Conservation (phyloP, 2,113 vertebrate species). For the Centropus bengalensis region DNA sequence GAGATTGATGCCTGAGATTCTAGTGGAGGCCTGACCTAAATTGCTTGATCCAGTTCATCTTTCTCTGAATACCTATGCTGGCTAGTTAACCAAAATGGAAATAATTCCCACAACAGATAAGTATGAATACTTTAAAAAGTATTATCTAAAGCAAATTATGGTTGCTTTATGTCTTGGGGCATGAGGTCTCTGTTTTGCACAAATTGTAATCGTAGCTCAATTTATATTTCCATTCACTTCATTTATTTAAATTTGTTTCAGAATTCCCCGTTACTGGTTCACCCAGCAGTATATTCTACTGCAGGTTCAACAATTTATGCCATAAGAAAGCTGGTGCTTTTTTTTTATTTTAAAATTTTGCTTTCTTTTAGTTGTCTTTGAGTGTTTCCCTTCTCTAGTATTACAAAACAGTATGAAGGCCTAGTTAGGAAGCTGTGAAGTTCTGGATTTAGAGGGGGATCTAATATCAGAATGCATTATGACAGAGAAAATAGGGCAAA, state of each 20-base stretch:
- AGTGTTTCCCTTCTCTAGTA: background rate
- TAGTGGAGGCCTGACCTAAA: conserved; percentile 44
- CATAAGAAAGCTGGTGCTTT: background rate
- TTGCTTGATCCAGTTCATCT: background rate
- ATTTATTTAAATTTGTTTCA: background rate
- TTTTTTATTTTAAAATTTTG: background rate
- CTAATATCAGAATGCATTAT: background rate
- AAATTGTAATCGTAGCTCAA: background rate
- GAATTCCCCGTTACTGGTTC: background rate
- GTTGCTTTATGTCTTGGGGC: background rate
- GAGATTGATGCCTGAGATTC: conserved; percentile 1
- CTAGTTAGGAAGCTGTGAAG: background rate
- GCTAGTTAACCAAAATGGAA: background rate
- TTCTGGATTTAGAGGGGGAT: background rate
- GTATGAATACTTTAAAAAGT: background rate
- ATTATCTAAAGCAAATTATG: background rate
- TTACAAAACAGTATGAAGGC: background rate
- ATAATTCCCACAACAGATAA: background rate
- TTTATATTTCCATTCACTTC: background rate
- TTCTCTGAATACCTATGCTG: background rate
- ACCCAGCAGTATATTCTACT: background rate
- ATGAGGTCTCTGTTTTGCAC: background rate
- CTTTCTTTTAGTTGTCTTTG: background rate
- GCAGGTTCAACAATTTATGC: background rate
- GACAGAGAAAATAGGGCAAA: background rate